Evolutionary conservation across 1,140 invertebrate genomes (phyloP), one percentile per base, ranked within the genome.

Genomic region (Megalonaias nervosa): DNA sequence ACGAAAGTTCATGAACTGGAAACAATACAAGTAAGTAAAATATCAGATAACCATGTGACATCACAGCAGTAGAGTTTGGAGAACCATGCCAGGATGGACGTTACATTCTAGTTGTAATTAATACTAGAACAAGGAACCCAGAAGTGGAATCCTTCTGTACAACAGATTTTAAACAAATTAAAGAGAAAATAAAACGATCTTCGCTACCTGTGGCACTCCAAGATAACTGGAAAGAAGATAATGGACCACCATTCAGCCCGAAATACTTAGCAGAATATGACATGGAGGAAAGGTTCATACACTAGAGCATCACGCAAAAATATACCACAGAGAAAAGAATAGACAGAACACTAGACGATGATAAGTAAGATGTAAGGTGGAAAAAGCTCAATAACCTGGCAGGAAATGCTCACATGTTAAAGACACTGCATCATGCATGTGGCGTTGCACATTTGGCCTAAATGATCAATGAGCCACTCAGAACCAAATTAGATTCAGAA

Each of bases 91-190:
- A 75, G 26, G 74, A 66, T 60, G 75, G 75, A 15, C 64, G 83
- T 38, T 82, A 82, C 69, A 76, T 9, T 62, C 57, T 85, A 17
- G 81, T 86, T 23, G 58, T 82, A 48, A 75, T 84, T 15, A 79
- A 85, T 74, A 81, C 85, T 64, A 85, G 77, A 61, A 85, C 82
- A 62, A 61, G 81, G 68, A 86, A 80, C 48, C 85, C 82, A 16
- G 69, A 75, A 55, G 82, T 84, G 19, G 71, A 82, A 56, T 58
- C 61, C 23, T 38, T 83, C 13, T 65, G 26, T 58, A 74, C 75
- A 55, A 79, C 80, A 62, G 70, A 67, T 38, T 58, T 67, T 23
- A 67, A 70, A 66, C 15, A 62, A 6, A 72, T 67, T 26, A 59
- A 21, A 55, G 71, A 65, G n/a, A 61, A 57, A 65, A 17, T 66